A percentile compares a stretch with the other conserved stretches of the same genome.
These are phyloP conservation scores for Blennius ocellaris DNA, from an alignment of 2,113 vertebrate species.

Conservation along the genomic window DNA sequence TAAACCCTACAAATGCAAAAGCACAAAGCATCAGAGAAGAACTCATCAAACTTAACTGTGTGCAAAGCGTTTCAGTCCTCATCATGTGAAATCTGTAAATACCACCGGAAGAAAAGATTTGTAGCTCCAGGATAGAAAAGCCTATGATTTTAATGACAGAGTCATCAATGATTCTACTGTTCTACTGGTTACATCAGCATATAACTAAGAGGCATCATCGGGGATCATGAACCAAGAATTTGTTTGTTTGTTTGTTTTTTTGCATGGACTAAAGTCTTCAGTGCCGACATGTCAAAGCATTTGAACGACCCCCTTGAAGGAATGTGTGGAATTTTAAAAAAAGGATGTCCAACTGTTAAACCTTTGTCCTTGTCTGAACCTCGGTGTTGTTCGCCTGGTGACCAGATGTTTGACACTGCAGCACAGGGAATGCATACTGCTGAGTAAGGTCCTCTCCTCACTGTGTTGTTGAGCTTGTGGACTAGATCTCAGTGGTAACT, in stretches of 20 bases:
- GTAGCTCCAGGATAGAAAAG: slow-evolving; percentile 2
- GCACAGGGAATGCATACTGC: slow-evolving; percentile 28
- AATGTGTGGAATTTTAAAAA: slow-evolving; percentile 68
- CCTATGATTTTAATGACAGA: background rate
- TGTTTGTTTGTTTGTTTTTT: background rate
- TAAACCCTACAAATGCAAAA: background rate
- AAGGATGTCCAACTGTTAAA: slow-evolving; percentile 70
- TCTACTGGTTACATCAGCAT: too few relatives aligned
- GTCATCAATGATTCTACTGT: slow-evolving; percentile 23
- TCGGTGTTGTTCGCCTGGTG: slow-evolving; percentile 24
- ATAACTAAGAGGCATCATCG: slow-evolving; percentile 29
- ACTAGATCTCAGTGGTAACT: background rate
- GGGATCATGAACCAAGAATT: background rate
- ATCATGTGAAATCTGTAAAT: slow-evolving; percentile 15
- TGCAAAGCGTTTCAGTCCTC: background rate
- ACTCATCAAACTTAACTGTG: background rate
- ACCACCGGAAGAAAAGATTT: background rate
- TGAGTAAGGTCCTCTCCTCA: slow-evolving; percentile 26
- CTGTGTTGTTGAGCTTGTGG: slow-evolving; percentile 33
- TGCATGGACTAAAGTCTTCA: slow-evolving; percentile 3
- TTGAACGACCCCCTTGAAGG: slow-evolving; percentile 48
- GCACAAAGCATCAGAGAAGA: background rate
- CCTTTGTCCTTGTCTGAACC: slow-evolving; percentile 65
- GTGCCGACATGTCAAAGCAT: slow-evolving; percentile 58
- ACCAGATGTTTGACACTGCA: slow-evolving; percentile 71